phyloP scores from a whole-genome alignment of 2,113 vertebrate species.

The Semnornis frantzii region DNA sequence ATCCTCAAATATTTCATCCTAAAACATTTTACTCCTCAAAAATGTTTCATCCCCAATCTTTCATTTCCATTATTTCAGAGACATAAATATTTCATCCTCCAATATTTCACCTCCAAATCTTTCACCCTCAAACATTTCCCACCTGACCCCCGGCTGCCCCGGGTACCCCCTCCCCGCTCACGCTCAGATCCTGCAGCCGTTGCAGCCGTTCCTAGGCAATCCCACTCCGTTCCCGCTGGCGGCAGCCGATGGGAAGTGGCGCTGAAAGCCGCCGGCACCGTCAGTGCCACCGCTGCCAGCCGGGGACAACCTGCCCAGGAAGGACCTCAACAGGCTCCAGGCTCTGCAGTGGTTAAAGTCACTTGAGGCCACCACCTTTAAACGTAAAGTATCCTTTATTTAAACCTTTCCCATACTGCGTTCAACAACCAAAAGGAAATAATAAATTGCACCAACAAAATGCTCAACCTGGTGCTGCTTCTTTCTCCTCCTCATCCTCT shows the following conservation, averaged over 20 bases:
- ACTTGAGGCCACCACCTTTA: background rate
- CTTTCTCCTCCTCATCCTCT: background rate
- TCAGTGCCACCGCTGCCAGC: background rate
- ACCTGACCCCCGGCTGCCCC: background rate
- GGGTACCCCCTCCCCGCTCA: no score
- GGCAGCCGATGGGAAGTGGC: background rate
- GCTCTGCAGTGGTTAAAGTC: background rate
- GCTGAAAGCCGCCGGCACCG: background rate
- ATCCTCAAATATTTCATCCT: no score
- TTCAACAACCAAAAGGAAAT: background rate
- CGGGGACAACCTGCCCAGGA: background rate
- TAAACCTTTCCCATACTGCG: background rate
- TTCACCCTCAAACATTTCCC: no score
- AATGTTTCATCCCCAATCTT: background rate
- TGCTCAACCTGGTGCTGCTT: background rate
- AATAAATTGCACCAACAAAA: background rate
- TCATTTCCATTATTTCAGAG: no score
- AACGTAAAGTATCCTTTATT: constrained; percentile 48
- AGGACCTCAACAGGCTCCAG: fast-evolving
- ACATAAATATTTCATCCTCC: background rate
- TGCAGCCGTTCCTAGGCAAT: background rate
- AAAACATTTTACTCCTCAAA: no score
- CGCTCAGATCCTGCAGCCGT: background rate
- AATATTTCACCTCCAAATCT: background rate
- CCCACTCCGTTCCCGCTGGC: background rate